These are phyloP conservation scores for Tenthredo distinguenda DNA, from an alignment of 2,888 invertebrate genomes.

Conservation along the genomic window DNA sequence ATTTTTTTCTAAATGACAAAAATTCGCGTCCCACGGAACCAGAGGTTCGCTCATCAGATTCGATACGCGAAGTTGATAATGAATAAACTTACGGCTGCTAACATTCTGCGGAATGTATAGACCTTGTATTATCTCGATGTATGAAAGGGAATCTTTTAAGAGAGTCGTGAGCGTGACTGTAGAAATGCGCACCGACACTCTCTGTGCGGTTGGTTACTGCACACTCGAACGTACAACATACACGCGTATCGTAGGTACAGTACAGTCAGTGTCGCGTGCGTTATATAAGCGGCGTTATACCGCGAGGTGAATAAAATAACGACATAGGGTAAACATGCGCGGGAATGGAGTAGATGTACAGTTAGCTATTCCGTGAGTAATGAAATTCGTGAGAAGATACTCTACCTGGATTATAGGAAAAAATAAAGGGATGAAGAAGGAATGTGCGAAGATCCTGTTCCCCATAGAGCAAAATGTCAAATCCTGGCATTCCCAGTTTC, in stretches of 20 bases:
- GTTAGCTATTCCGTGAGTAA: neutral
- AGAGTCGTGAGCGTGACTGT: slow-evolving; percentile 36
- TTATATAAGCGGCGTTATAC: slow-evolving; percentile 36
- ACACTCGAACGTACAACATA: slow-evolving; percentile 1
- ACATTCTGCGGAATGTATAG: neutral
- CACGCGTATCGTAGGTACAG: neutral
- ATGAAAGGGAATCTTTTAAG: slow-evolving; percentile 28
- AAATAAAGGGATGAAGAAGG: neutral
- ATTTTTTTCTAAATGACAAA: neutral
- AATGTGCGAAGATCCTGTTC: slow-evolving; percentile 1
- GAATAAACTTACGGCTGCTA: neutral
- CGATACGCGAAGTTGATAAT: neutral
- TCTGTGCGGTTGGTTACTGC: neutral
- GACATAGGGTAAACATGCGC: neutral
- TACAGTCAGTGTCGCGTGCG: slow-evolving; percentile 34
- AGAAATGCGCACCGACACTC: slow-evolving; percentile 30
- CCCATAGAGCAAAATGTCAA: slow-evolving; percentile 17
- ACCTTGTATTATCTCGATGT: neutral
- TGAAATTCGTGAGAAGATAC: neutral
- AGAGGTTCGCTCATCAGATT: neutral
- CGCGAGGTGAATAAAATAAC: slow-evolving; percentile 32
- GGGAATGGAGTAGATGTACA: neutral
- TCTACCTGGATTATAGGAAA: neutral
- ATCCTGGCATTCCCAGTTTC: slow-evolving; percentile 13
- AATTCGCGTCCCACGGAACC: neutral